Percentiles rank a stretch among this genome's conserved stretches.
phyloP scores from a whole-genome alignment of 2,113 vertebrate species.

The Brienomyrus brachyistius region DNA sequence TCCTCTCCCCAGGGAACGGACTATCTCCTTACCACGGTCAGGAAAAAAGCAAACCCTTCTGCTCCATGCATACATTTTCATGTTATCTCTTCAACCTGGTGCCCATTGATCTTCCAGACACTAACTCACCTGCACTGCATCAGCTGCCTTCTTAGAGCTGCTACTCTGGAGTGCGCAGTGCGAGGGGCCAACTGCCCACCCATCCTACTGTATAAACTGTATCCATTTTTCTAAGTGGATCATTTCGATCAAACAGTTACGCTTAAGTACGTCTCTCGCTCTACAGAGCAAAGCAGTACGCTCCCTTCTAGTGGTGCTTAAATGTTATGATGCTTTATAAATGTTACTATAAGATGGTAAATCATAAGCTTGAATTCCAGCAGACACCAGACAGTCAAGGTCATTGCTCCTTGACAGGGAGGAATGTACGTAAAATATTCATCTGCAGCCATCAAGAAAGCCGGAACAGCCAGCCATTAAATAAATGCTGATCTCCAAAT shows the following conservation, averaged over 20 bases:
- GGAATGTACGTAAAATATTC: background rate
- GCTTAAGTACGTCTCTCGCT: background rate
- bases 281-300: background rate
- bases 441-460: background rate
- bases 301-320: background rate
- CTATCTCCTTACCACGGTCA: background rate
- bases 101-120: background rate
- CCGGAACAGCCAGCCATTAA: background rate
- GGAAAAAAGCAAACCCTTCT: background rate
- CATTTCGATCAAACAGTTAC: background rate
- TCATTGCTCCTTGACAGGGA: background rate
- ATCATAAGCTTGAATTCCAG: background rate
- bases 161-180: background rate
- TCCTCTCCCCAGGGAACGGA: background rate
- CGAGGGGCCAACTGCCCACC: background rate
- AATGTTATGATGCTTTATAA: background rate
- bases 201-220: background rate
- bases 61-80: background rate
- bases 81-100: background rate
- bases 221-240: background rate
- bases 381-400: background rate
- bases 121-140: background rate
- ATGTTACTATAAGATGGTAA: background rate
- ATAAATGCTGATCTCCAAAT: background rate
- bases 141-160: background rate